phyloP scores from a whole-genome alignment of 2,113 vertebrate genomes.

The Ellobius talpinus region DNA sequence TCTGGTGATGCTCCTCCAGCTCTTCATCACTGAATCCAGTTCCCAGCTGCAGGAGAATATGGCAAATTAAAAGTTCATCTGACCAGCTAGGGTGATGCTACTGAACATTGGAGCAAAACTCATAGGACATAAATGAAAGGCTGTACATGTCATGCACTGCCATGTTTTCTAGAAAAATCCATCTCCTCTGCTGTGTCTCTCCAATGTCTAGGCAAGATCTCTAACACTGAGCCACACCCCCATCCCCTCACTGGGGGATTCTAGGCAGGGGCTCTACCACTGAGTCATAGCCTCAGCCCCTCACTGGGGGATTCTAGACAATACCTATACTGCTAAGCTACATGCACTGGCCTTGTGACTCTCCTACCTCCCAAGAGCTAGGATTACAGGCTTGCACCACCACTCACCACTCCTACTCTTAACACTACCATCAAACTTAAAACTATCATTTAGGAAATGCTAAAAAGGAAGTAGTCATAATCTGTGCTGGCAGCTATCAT shows the following conservation, averaged over 20 bases:
- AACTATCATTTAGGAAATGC: neutral
- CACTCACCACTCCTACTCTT: neutral
- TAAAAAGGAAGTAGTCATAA: neutral
- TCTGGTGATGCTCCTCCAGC: conserved; percentile 91
- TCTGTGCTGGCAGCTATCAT: neutral
- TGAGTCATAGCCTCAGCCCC: too few species aligned
- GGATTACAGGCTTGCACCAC: neutral
- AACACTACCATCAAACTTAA: neutral
- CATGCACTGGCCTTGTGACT: neutral
- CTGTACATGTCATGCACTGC: too few species aligned
- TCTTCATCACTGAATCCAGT: conserved; percentile 95
- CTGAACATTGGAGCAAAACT: neutral
- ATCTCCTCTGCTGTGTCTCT: neutral
- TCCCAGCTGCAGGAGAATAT: conserved; percentile 89
- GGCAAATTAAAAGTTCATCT: neutral
- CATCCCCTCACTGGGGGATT: neutral
- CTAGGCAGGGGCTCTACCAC: neutral
- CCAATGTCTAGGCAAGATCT: neutral
- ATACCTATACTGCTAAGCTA: neutral
- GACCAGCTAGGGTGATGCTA: too few species aligned
- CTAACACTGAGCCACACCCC: neutral
- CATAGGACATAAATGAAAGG: fast-evolving
- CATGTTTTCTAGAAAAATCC: neutral
- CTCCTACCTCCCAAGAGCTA: neutral
- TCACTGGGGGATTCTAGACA: neutral